Conservation (phyloP, 1,140 invertebrate species). For the Kradibia gibbosae region DNA sequence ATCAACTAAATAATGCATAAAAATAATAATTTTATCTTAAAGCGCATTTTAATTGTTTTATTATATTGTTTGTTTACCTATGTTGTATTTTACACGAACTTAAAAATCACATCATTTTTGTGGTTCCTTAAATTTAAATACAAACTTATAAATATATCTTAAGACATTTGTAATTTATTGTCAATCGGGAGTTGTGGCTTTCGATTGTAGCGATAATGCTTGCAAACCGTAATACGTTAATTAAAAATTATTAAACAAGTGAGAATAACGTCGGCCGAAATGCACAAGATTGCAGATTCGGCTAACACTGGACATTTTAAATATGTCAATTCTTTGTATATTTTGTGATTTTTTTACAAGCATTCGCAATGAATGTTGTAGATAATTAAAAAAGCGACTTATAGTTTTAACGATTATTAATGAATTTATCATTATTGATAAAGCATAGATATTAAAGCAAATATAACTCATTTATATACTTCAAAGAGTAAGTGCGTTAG, state of each 20-base stretch:
- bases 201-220: slow-evolving; percentile 19
- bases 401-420: slow-evolving; percentile 66
- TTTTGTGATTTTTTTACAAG: slow-evolving; percentile 72
- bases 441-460: slow-evolving; percentile 68
- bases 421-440: slow-evolving; percentile 59
- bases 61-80: slow-evolving; percentile 43
- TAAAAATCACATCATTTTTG: slow-evolving; percentile 9
- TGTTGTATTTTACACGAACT: slow-evolving; percentile 35
- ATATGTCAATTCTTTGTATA: slow-evolving; percentile 66
- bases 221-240: slow-evolving; percentile 26
- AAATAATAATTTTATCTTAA: slow-evolving; percentile 48
- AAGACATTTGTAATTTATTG: slow-evolving; percentile 51
- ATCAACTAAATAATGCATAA: slow-evolving; percentile 39
- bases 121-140: slow-evolving; percentile 36
- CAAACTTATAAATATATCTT: slow-evolving; percentile 45
- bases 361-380: slow-evolving; percentile 63
- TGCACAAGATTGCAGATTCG: not conserved
- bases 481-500: slow-evolving; percentile 41
- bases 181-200: slow-evolving; percentile 30
- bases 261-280: slow-evolving; percentile 26
- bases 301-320: slow-evolving; percentile 32
- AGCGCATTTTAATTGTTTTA: slow-evolving; percentile 47
- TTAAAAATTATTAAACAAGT: slow-evolving; percentile 33
- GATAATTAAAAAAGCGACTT: slow-evolving; percentile 70
- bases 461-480: slow-evolving; percentile 60